Evolutionary conservation across 2,113 vertebrate genomes (phyloP).

Genomic region (Oriolus oriolus): DNA sequence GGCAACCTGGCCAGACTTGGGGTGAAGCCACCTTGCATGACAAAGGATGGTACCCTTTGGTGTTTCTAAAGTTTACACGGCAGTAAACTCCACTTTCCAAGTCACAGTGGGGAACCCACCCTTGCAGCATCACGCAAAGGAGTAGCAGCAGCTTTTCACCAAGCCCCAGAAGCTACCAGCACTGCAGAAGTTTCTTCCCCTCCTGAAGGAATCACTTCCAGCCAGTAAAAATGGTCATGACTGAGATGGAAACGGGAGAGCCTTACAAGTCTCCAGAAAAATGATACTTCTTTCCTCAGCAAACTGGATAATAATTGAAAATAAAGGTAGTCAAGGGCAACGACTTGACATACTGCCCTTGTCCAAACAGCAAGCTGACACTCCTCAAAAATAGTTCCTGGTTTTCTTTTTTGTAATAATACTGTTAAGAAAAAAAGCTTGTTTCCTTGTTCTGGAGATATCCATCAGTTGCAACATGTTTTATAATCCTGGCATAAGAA

Average conservation of each 20-base stretch:
- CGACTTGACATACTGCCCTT: not conserved
- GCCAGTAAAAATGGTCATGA: not conserved
- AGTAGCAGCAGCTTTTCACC: not conserved
- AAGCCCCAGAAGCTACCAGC: not conserved
- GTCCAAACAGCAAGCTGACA: not conserved
- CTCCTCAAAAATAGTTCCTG: not conserved
- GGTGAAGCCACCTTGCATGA: not conserved
- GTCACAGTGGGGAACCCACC: not conserved
- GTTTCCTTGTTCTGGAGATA: not conserved
- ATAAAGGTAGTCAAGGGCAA: not conserved
- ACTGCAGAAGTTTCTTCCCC: not conserved
- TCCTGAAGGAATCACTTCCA: not conserved
- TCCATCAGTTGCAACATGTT: not conserved
- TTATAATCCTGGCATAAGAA: not conserved
- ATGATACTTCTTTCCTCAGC: not conserved
- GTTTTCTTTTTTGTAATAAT: not conserved
- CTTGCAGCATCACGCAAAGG: not conserved
- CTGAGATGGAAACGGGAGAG: rapidly evolving
- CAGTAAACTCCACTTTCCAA: not conserved
- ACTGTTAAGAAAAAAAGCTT: not conserved
- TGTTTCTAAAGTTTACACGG: not conserved
- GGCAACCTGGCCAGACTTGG: not conserved
- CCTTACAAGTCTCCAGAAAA: not conserved
- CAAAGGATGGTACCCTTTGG: not conserved
- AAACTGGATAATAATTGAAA: not conserved